Evolutionary conservation across 2,888 invertebrate genomes (phyloP).

Genomic region (Calephelis perditalis): DNA sequence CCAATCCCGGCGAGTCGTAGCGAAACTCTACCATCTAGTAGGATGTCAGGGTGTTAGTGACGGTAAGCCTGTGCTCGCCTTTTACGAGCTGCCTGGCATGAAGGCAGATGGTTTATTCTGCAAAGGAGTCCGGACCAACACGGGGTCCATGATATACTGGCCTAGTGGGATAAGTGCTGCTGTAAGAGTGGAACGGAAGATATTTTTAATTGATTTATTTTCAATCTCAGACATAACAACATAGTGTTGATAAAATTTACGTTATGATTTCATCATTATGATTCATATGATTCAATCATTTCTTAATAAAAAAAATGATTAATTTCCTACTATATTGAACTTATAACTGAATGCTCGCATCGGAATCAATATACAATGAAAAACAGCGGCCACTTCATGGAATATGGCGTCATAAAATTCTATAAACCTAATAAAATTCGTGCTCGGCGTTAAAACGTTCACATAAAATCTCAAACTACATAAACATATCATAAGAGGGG

Average conservation of each 20-base stretch:
- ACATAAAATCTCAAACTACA: constrained; percentile 77
- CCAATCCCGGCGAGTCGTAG: no score
- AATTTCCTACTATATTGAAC: constrained; percentile 34
- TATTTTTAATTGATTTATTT: no score
- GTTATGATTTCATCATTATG: background rate
- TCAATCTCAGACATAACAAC: no score
- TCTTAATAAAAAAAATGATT: constrained; percentile 4
- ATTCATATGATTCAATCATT: background rate
- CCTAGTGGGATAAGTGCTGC: no score
- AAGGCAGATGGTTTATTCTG: no score
- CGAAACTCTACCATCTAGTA: no score
- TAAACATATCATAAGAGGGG: constrained; percentile 78
- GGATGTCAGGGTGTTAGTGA: no score
- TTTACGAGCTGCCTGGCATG: no score
- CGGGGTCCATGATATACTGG: no score
- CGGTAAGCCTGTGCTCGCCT: no score
- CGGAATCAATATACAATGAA: constrained; percentile 74
- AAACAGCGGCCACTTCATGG: constrained; percentile 68
- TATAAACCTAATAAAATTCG: constrained; percentile 77
- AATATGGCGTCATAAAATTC: constrained; percentile 73
- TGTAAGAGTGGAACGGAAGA: no score
- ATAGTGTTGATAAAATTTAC: background rate
- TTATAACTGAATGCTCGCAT: constrained; percentile 44
- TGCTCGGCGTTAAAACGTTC: constrained; percentile 74
- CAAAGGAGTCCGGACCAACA: no score